Evolutionary conservation across 2,797 vertebrate species (phyloP), one percentile per base, ranked within the genome.

Genomic region (Phrynocephalus forsythii): DNA sequence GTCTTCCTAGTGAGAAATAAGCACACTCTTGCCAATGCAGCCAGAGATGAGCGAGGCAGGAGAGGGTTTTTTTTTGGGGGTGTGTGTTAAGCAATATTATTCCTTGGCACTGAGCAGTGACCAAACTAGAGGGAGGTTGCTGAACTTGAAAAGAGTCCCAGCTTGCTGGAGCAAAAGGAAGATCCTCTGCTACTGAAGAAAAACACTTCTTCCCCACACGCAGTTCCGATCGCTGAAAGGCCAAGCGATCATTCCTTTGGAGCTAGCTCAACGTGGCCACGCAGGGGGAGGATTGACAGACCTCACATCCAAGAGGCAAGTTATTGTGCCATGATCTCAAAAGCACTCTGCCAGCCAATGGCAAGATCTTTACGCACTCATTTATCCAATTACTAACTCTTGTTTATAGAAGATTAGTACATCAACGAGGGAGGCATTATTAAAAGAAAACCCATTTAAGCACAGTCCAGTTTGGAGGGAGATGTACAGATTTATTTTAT

Each of bases 401-500:
- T 8, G 28, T 38, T 82, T n/a, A 38, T 15, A n/a, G 2, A 72
- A 6, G 28, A 3, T 28, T 6, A 16, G 26, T 10, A 44, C 30
- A 13, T 44, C 10, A 38, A 28, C 13, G 66, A 82, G 81, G 68
- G 86, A 6, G 48, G 18, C 60, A 63, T 18, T 63, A 63, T 60
- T 38, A 22, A 85, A 66, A 68, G 24, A n/a, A 86, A 0, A 56
- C 11, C 38, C 38, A 44, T 44, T 44, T 52, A 67, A 75, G n/a
- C 83, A 68, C n/a, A 30, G 33, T n/a, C 33, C n/a, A 20, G 69
- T 82, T 78, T 77, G 72, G 85, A 91, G 92, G 94, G 93, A 95
- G 96, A 96, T 97, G 95, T 96, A 97, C 93, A 96, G 89, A 96
- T 97, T 95, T 97, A 97, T 97, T 97, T 96, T 91, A 95, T 96